Evolutionary conservation across 2,797 vertebrate genomes (phyloP).

Genomic region (Heteromormyrus szaboi): DNA sequence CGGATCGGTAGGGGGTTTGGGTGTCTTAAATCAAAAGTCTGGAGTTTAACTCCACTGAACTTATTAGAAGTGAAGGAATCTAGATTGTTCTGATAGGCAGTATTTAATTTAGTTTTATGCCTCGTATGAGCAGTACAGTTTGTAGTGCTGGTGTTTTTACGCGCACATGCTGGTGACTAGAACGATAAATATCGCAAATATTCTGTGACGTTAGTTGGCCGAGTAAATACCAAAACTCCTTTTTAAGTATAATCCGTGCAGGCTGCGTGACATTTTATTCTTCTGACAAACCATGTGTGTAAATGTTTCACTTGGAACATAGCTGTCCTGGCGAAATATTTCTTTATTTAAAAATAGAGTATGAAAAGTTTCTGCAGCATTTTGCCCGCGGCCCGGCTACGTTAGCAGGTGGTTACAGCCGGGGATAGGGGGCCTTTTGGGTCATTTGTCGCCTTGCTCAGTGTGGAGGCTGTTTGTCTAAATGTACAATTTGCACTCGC

Average conservation of each 20-base stretch:
- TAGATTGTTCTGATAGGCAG: not conserved
- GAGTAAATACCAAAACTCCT: slow-evolving; percentile 26
- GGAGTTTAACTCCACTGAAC: not conserved
- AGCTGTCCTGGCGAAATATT: slow-evolving; percentile 38
- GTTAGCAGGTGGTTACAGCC: not conserved
- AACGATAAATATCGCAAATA: slow-evolving; percentile 1
- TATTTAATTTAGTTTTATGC: not conserved
- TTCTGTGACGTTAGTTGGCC: slow-evolving; percentile 12
- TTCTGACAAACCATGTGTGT: slow-evolving; percentile 28
- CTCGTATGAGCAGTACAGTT: not conserved
- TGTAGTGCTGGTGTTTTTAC: not conserved
- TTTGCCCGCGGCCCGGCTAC: too few relatives aligned
- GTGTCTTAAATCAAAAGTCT: not conserved
- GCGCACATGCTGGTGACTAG: not conserved
- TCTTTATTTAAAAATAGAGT: slow-evolving; percentile 9
- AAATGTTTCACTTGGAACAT: slow-evolving; percentile 46
- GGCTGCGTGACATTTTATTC: slow-evolving; percentile 29
- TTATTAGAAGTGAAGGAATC: not conserved
- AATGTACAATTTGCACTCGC: not conserved
- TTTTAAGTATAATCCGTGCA: slow-evolving; percentile 41
- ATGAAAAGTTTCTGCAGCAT: not conserved
- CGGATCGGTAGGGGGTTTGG: not conserved
- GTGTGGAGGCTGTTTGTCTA: not conserved
- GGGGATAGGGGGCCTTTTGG: not conserved
- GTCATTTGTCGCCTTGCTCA: not conserved